A percentile compares a stretch with the other conserved stretches of the same genome.
Conservation (phyloP, 2,888 invertebrate genomes). For the Cataglyphis rosenhaueri region DNA sequence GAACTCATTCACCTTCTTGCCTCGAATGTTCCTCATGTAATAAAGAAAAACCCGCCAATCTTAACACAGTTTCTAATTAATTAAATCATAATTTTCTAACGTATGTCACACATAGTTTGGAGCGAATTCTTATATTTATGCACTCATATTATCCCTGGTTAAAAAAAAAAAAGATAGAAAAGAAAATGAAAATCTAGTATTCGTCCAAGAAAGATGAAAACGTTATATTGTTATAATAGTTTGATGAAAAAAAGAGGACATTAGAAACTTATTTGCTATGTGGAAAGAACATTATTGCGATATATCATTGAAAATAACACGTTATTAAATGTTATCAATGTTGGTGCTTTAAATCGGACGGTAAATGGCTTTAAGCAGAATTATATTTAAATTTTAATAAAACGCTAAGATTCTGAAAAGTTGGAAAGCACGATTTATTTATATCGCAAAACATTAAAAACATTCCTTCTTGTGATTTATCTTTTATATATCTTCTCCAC, state of each 20-base stretch:
- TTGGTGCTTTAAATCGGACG: conserved; percentile 59
- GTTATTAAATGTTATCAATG: conserved; percentile 55
- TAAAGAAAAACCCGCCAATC: conserved; percentile 53
- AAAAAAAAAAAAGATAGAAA: neutral
- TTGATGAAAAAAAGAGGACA: conserved; percentile 59
- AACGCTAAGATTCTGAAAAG: conserved; percentile 29
- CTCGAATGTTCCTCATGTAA: conserved; percentile 53
- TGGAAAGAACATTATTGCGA: conserved; percentile 63
- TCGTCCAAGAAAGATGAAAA: conserved; percentile 71
- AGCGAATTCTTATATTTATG: conserved; percentile 66
- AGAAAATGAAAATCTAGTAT: conserved; percentile 64
- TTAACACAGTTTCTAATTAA: conserved; percentile 69
- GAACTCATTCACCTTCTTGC: conserved; percentile 48
- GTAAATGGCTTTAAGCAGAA: conserved; percentile 62
- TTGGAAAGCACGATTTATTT: conserved; percentile 43
- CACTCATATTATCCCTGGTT: conserved; percentile 58
- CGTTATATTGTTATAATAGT: conserved; percentile 79
- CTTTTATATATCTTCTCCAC: conserved; percentile 49
- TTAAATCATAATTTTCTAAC: conserved; percentile 68
- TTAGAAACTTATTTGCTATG: conserved; percentile 61
- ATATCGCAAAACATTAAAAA: conserved; percentile 56
- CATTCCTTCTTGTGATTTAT: conserved; percentile 62
- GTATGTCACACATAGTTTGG: conserved; percentile 66
- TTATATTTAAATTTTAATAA: conserved; percentile 61
- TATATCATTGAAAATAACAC: conserved; percentile 45